Evolutionary conservation across 2,113 vertebrate genomes (phyloP).

Genomic region (Chloroceryle aenea): DNA sequence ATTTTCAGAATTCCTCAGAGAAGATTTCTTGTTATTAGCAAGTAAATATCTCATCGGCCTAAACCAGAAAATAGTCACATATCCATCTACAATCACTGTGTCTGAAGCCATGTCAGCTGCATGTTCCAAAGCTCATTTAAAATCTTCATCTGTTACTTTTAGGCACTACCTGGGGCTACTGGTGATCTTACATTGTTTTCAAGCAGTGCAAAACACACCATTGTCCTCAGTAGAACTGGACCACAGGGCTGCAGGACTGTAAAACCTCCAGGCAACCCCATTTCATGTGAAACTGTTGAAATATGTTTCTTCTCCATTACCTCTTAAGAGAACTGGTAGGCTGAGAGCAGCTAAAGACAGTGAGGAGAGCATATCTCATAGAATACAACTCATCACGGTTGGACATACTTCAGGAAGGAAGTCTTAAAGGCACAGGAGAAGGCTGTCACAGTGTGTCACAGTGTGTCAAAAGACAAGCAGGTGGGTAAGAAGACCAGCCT

Average conservation of each 20-base stretch:
- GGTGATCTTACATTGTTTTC: background rate
- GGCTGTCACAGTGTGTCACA: no score
- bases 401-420: no score
- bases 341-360: background rate
- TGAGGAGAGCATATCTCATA: background rate
- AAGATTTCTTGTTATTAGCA: background rate
- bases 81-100: background rate
- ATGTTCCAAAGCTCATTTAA: background rate
- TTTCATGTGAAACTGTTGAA: background rate
- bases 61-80: background rate
- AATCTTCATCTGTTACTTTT: background rate
- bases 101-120: background rate
- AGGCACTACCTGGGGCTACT: background rate
- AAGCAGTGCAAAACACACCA: background rate
- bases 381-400: no score
- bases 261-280: background rate
- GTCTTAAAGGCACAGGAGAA: no score
- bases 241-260: fast-evolving
- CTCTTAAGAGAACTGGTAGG: background rate
- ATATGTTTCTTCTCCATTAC: background rate
- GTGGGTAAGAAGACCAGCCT: no score
- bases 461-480: no score
- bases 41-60: background rate
- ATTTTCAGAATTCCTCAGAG: background rate
- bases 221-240: background rate